phyloP scores from a whole-genome alignment of 1,140 invertebrate species.

The Diorhabda carinulata region DNA sequence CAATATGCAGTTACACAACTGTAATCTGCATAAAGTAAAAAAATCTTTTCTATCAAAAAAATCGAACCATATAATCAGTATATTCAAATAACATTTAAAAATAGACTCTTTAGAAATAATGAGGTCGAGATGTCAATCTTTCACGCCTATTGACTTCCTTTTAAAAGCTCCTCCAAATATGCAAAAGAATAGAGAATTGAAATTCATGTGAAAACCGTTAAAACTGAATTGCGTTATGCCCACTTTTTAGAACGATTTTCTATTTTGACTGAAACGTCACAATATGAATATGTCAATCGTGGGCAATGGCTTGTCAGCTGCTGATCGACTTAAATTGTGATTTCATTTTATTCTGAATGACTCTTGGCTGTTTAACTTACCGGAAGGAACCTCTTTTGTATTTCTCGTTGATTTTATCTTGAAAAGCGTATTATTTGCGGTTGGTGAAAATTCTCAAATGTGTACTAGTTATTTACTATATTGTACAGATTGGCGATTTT shows the following conservation, averaged over 20 bases:
- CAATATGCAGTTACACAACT: too few species aligned
- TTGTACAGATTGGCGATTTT: background rate
- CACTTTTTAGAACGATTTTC: constrained; percentile 14
- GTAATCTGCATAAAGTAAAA: background rate
- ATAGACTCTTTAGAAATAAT: constrained; percentile 16
- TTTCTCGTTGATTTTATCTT: constrained; percentile 15
- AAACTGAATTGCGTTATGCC: constrained; percentile 14
- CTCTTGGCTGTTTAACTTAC: constrained; percentile 13
- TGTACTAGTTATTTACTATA: background rate
- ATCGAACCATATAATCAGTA: constrained; percentile 16
- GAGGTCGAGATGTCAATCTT: constrained; percentile 19
- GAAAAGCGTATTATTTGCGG: constrained; percentile 16
- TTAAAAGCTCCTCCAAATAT: constrained; percentile 11
- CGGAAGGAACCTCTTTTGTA: constrained; percentile 15
- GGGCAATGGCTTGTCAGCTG: constrained; percentile 10
- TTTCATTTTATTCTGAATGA: constrained; percentile 15
- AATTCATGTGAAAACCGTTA: constrained; percentile 16
- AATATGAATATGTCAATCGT: constrained; percentile 19
- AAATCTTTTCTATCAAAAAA: background rate
- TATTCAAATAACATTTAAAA: constrained; percentile 20
- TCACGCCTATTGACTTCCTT: constrained; percentile 19
- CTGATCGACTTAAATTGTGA: constrained; percentile 17
- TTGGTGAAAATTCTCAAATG: constrained; percentile 2
- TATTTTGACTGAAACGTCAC: constrained; percentile 20
- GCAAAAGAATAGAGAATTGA: constrained; percentile 11